Conservation (phyloP, 1,140 invertebrate genomes). For the Archivesica marissinica region DNA sequence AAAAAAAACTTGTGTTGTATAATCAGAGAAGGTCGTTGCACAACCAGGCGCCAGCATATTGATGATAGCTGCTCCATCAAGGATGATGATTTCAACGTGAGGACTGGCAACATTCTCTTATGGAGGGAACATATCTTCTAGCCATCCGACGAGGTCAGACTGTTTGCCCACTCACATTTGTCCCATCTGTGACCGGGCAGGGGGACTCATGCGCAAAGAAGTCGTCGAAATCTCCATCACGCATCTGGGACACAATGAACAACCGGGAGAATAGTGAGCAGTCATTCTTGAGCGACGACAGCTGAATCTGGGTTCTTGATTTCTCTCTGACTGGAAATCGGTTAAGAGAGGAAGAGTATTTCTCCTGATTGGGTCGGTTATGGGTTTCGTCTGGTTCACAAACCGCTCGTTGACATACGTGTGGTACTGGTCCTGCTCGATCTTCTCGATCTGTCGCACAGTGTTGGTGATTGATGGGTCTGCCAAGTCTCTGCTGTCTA, state of each 20-base stretch:
- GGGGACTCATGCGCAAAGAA: conserved; percentile 72
- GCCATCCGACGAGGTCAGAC: conserved; percentile 57
- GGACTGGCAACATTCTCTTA: neutral
- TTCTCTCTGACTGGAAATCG: neutral
- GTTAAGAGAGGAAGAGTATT: neutral
- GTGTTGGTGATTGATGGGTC: neutral
- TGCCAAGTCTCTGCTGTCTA: neutral
- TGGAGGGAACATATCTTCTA: neutral
- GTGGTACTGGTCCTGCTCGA: neutral
- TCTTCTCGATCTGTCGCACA: neutral
- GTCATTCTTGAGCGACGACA: conserved; percentile 37
- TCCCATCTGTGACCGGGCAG: conserved; percentile 60
- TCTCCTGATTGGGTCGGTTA: neutral
- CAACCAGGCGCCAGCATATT: conserved; percentile 60
- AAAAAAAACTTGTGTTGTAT: conserved; percentile 54
- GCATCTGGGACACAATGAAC: conserved; percentile 63
- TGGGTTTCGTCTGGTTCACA: neutral
- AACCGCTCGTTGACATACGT: neutral
- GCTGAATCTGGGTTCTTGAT: neutral
- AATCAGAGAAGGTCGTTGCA: conserved; percentile 62
- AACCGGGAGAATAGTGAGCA: conserved; percentile 61
- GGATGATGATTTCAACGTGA: conserved; percentile 25
- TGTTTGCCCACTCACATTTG: conserved; percentile 45
- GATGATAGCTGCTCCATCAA: conserved; percentile 63
- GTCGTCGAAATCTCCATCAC: conserved; percentile 64